Evolutionary conservation across 92 coral and sea anemone genomes (phyloP), one percentile per base, ranked within the genome.

Genomic region (Epizoanthus ramosus): DNA sequence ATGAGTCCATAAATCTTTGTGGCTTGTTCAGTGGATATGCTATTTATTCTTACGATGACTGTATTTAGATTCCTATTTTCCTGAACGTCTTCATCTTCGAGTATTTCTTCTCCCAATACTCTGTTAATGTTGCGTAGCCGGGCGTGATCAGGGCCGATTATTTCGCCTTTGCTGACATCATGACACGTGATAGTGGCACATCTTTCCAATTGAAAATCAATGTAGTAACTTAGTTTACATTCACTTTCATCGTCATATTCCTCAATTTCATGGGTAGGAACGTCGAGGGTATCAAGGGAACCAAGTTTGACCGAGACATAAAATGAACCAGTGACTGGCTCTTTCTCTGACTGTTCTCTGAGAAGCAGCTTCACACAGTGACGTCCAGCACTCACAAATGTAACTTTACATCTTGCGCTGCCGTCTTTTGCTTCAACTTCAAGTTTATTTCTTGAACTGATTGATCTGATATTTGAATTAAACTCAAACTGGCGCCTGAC

Each of bases 41-140:
- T 66, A 3, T 58, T 22, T 18, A 68, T 63, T 5, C 28, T 71
- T 15, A 74, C 50, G 56, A 74, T 39, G 74, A 64, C 45, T 57
- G 25, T 18, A 8, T 22, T 33, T 24, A n/a, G 3, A 18, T 37
- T 43, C 18, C 12, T 7, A 2, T 57, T 28, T 16, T 33, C 68
- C 17, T 87, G 45, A 47, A 87, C n/a, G 50, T 74, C 73, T 7
- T 81, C 45, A 63, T 75, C 57, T 9, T 35, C 24, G 28, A 75
- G 21, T 59, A 75, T 37, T 57, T 66, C 83, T 15, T 67, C 87
- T 22, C 71, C 80, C 14, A 54, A 13, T 0, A 54, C 75, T 43
- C 87, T 75, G 37, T 84, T 84, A 65, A 84, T 84, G 33, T 84
- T 84, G 16, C 52, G 37, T 16, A 84, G 18, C 43, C 80, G 74